Evolutionary conservation across 2,797 vertebrate species (phyloP), one percentile per base, ranked within the genome.

Genomic region (Micromesistius poutassou): DNA sequence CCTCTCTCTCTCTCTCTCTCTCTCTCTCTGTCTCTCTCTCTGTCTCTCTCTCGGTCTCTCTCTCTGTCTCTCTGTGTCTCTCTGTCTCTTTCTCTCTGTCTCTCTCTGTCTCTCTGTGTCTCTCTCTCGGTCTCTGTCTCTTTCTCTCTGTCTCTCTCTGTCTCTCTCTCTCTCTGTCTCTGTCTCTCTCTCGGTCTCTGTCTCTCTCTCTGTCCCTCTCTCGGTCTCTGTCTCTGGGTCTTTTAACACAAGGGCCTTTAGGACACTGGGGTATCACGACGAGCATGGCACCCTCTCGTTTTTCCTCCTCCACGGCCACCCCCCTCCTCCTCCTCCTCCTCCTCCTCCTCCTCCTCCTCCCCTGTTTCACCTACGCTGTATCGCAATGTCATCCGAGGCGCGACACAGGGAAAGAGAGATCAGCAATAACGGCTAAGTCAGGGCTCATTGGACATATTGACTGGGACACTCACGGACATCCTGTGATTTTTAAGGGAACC

Each of bases 301-400:
- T 62, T 25, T 25, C n/a, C 55, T 62, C 55, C 4, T 6, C 50
- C 5, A 3, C 16, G 4, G 14, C 46, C 46, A 16, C 12, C 38
- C 36, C 6, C 36, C 36, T 38, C 36, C 38, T 40, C 38, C 2
- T 40, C 38, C 38, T 40, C 9, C 38, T 40, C 38, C 12, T 40
- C 13, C 40, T 42, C 40, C 2, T 42, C 40, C 10, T 13, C 40
- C 10, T 13, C 40, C 72, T 38, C 40, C 76, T 76, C 73, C 16
- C 33, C 68, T 78, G 72, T 31, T 62, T 40, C 14, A 25, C 76
- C 74, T 78, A 74, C 75, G 74, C 77, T 79, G 81, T 73, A 86
- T 87, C 78, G 78, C 73, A 72, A 70, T 71, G 55, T 12, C 78
- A n/a, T 77, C 77, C 36, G 36, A 8, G 62, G 46, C 16, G 19